phyloP scores from a whole-genome alignment of 2,888 invertebrate genomes.

The Pedicia rivosa region DNA sequence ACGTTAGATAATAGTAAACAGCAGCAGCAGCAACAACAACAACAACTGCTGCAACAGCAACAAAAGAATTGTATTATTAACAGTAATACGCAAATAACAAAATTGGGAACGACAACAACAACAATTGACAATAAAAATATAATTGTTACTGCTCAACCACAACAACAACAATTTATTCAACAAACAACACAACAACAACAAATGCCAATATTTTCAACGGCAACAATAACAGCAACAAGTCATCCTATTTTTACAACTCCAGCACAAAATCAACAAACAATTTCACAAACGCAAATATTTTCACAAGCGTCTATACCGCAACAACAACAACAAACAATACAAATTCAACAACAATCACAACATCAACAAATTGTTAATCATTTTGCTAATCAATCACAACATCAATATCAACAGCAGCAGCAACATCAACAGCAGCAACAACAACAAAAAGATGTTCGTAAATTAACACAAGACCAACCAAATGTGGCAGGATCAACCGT shows the following conservation, averaged over 20 bases:
- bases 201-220: too few species aligned
- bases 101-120: conserved; percentile 8
- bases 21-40: conserved; percentile 5
- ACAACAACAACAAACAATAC: conserved; percentile 8
- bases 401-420: conserved; percentile 4
- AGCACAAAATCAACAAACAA: conserved; percentile 1
- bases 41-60: conserved; percentile 1
- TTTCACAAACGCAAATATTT: conserved; percentile 3
- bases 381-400: too few species aligned
- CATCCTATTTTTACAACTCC: too few species aligned
- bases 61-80: not conserved
- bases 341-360: conserved; percentile 6
- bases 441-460: conserved; percentile 14
- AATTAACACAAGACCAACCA: conserved; percentile 6
- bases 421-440: conserved; percentile 5
- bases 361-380: too few species aligned
- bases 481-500: conserved; percentile 1
- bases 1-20: not conserved
- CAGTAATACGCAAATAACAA: conserved; percentile 8
- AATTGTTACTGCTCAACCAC: too few species aligned
- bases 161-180: conserved; percentile 3
- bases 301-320: conserved; percentile 6
- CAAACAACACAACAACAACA: conserved; percentile 7
- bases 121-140: too few species aligned
- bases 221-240: too few species aligned